phyloP scores from a whole-genome alignment of 2,888 invertebrate species.

The Dolichomitus sp. region DNA sequence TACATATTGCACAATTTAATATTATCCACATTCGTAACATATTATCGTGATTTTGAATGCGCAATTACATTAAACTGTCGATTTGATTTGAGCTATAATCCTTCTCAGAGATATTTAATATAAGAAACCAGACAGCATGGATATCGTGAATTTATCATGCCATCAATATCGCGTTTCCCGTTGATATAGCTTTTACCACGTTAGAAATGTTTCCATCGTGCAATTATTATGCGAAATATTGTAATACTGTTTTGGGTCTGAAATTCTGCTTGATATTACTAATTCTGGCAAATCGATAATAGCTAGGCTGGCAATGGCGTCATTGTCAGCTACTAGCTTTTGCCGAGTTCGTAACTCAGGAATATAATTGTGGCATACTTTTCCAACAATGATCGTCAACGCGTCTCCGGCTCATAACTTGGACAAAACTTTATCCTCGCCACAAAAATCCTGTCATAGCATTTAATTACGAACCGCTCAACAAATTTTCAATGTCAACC shows the following conservation, averaged over 20 bases:
- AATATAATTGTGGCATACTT: too few relatives aligned
- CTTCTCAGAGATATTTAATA: neutral
- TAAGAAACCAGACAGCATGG: neutral
- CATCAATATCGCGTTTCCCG: neutral
- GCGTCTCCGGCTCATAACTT: too few relatives aligned
- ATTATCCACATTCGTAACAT: too few relatives aligned
- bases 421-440: too few relatives aligned
- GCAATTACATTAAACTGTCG: neutral
- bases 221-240: neutral
- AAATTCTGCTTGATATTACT: conserved; percentile 42
- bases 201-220: neutral
- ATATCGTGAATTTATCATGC: conserved; percentile 26
- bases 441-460: too few relatives aligned
- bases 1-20: too few relatives aligned
- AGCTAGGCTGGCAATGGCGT: conserved; percentile 58
- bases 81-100: neutral
- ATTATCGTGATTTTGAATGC: too few relatives aligned
- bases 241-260: conserved; percentile 27
- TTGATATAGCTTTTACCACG: neutral
- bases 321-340: conserved; percentile 65
- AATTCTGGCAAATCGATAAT: conserved; percentile 60
- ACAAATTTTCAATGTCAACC: too few relatives aligned
- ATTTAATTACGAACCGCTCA: too few relatives aligned
- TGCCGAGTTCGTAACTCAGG: too few relatives aligned
- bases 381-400: too few relatives aligned